Evolutionary conservation across 2,888 invertebrate species (phyloP).

Genomic region (Cryptocephalus primarius): DNA sequence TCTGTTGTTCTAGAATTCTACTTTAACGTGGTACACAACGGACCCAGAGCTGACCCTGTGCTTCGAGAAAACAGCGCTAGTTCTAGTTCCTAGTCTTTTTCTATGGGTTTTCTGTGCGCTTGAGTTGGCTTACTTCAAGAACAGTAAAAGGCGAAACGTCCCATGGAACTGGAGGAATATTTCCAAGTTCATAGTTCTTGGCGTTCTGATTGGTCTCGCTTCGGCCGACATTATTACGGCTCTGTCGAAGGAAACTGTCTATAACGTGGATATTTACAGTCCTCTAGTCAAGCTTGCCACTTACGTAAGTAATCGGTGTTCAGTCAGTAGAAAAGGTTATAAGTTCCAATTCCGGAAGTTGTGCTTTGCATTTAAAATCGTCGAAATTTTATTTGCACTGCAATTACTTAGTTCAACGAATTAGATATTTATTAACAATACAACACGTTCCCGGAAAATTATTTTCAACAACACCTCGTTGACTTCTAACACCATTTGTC

Average conservation of each 20-base stretch:
- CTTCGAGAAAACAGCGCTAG: constrained; percentile 75
- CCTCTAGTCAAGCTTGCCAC: constrained; percentile 66
- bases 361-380: no score
- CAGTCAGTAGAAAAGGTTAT: no score
- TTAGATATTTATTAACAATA: no score
- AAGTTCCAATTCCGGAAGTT: no score
- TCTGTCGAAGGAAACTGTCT: constrained; percentile 32
- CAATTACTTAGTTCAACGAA: no score
- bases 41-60: constrained; percentile 71
- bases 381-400: no score
- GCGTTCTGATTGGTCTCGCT: constrained; percentile 49
- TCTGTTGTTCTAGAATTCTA: constrained; percentile 51
- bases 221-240: constrained; percentile 40
- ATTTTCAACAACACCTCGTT: no score
- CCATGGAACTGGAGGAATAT: constrained; percentile 61
- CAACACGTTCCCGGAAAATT: no score
- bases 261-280: constrained; percentile 56
- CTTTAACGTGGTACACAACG: constrained; percentile 63
- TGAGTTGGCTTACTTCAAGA: constrained; percentile 57
- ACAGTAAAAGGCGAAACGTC: constrained; percentile 60
- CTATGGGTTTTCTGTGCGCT: constrained; percentile 61
- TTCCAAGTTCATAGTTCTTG: constrained; percentile 52
- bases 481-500: no score
- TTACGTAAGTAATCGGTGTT: constrained; percentile 58
- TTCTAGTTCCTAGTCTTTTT: constrained; percentile 76